Evolutionary conservation across 2,113 vertebrate genomes (phyloP).

Genomic region (Parus major): DNA sequence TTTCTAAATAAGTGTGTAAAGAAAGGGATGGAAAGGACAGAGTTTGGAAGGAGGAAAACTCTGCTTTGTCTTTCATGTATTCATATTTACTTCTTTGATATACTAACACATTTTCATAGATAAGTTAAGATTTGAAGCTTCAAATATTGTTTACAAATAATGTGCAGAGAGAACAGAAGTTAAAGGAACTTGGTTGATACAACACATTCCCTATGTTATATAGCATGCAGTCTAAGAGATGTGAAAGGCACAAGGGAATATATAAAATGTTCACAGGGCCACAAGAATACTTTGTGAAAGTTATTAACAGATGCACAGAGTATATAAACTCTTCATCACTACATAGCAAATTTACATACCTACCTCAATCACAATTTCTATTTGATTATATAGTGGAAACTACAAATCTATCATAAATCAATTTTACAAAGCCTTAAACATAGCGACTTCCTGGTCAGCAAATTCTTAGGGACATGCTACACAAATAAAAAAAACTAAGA

Average conservation of each 20-base stretch:
- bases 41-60: neutral
- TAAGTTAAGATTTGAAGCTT: constrained; percentile 30
- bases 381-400: neutral
- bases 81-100: neutral
- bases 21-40: neutral
- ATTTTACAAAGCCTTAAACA: neutral
- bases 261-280: neutral
- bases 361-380: neutral
- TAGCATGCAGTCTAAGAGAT: neutral
- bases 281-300: neutral
- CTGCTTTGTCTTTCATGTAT: neutral
- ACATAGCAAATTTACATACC: neutral
- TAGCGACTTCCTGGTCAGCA: neutral
- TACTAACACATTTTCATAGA: constrained; percentile 6
- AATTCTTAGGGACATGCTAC: neutral
- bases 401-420: neutral
- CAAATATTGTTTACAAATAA: constrained; percentile 30
- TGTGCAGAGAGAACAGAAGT: neutral
- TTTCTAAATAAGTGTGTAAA: constrained; percentile 52
- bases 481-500: neutral
- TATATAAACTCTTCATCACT: neutral
- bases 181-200: constrained; percentile 1
- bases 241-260: neutral
- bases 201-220: neutral
- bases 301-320: neutral